Evolutionary conservation across 2,888 invertebrate species (phyloP).

Genomic region (Leuctra nigra): DNA sequence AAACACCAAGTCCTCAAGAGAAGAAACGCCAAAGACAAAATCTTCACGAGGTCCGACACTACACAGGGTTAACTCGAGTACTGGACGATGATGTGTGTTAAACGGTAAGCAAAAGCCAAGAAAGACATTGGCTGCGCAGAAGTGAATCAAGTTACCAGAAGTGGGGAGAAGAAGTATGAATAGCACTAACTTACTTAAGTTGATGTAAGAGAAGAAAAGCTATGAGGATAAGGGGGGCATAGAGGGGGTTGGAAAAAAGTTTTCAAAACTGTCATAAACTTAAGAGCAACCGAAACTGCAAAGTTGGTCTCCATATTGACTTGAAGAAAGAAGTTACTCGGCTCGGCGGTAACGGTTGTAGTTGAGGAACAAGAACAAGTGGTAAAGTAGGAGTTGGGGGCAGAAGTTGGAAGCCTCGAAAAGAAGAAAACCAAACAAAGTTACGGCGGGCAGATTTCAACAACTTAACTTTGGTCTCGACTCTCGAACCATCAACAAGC

Average conservation of each 20-base stretch:
- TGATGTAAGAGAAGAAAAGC: slow-evolving; percentile 27
- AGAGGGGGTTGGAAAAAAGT: slow-evolving; percentile 36
- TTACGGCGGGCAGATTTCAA: slow-evolving; percentile 20
- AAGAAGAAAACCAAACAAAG: slow-evolving; percentile 22
- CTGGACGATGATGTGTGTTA: slow-evolving; percentile 20
- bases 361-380: slow-evolving; percentile 24
- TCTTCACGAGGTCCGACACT: not conserved
- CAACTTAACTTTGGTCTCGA: slow-evolving; percentile 23
- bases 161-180: slow-evolving; percentile 19
- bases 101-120: slow-evolving; percentile 20
- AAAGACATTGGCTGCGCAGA: slow-evolving; percentile 21
- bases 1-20: too few relatives aligned
- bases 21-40: too few relatives aligned
- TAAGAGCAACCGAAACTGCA: slow-evolving; percentile 30
- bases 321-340: slow-evolving; percentile 22
- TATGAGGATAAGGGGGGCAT: slow-evolving; percentile 24
- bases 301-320: slow-evolving; percentile 28
- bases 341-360: slow-evolving; percentile 16
- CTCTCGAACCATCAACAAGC: slow-evolving; percentile 17
- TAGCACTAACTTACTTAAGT: slow-evolving; percentile 23
- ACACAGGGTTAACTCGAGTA: slow-evolving; percentile 15
- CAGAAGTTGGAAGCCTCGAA: slow-evolving; percentile 19
- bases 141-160: slow-evolving; percentile 24
- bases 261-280: slow-evolving; percentile 42
- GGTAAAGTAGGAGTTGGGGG: slow-evolving; percentile 24